Base-by-base conservation (phyloP, 2,888 invertebrate species). In the Hypselothyrea guttata region DNA sequence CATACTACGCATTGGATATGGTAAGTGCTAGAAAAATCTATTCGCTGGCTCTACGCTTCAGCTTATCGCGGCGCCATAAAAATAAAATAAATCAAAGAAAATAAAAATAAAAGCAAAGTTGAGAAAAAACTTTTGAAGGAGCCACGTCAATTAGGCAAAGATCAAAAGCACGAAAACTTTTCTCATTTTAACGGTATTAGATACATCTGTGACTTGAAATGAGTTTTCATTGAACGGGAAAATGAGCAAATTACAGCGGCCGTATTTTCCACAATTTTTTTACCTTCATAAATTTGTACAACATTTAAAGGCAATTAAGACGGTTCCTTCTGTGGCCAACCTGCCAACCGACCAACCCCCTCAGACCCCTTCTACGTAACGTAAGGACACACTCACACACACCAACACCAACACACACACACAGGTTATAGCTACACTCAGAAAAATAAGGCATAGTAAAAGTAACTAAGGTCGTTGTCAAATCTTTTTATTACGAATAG, bases 221-320 rank as follows among this genome's bases (percentile, higher is more conserved):
- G 67, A 83, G 67, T 69, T 85, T 78, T 83, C 81, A 81, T 69
- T 81, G 86, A 81, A 76, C 81, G 84, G 76, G 81, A 81, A 81
- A 81, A 81, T 81, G 74, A 81, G 81, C 74, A 85, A 83, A 79
- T 86, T 74, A 71, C 51, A 54, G 49, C 55, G 12, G 28, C 51
- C 53, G 45, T 46, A 42, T 60, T 47, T 54, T 47, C 37, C 41
- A 37, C 31, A 56, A 42, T 63, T 62, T 48, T 46, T 12, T 52
- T 51, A n/a, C n/a, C n/a, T 31, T 42, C 13, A 38, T 41, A 47
- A 34, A 63, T 59, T 16, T 28, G 8, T 7, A 28, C 51, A 58
- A 44, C 77, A 71, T 71, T 82, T 82, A 85, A 33, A 85, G 58
- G 74, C 72, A 82, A 82, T 85, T 82, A 85, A 72, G 67, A 57